Conservation (phyloP, 2,888 invertebrate genomes). For the Empis livida region DNA sequence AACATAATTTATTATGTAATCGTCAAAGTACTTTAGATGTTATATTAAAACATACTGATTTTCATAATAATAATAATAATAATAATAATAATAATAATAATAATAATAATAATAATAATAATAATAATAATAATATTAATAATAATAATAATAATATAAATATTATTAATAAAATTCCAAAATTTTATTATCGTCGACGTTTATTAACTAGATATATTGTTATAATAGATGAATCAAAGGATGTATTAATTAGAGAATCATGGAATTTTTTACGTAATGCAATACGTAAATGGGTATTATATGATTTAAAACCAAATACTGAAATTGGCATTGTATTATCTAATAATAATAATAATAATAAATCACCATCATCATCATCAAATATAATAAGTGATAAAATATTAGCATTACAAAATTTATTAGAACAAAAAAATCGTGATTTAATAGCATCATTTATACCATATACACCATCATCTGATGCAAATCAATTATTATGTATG, state of each 20-base stretch:
- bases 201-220: slow-evolving; percentile 42
- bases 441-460: slow-evolving; percentile 38
- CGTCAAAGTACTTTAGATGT: slow-evolving; percentile 46
- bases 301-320: slow-evolving; percentile 40
- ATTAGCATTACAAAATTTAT: slow-evolving; percentile 30
- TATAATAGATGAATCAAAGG: slow-evolving; percentile 44
- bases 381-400: slow-evolving; percentile 25
- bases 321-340: slow-evolving; percentile 41
- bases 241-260: slow-evolving; percentile 44
- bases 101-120: slow-evolving; percentile 29
- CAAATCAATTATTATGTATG: slow-evolving; percentile 38
- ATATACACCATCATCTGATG: slow-evolving; percentile 41
- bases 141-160: neutral
- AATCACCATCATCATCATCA: slow-evolving; percentile 1
- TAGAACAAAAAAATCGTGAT: slow-evolving; percentile 30
- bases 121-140: slow-evolving; percentile 12
- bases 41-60: slow-evolving; percentile 42
- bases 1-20: slow-evolving; percentile 50
- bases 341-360: neutral
- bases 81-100: neutral
- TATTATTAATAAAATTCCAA: slow-evolving; percentile 32
- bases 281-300: slow-evolving; percentile 44
- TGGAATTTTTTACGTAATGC: slow-evolving; percentile 46
- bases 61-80: slow-evolving; percentile 21
- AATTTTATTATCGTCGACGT: slow-evolving; percentile 40